These are phyloP conservation scores for Netelia inedita DNA, from an alignment of 2,888 invertebrate genomes.

Conservation along the genomic window DNA sequence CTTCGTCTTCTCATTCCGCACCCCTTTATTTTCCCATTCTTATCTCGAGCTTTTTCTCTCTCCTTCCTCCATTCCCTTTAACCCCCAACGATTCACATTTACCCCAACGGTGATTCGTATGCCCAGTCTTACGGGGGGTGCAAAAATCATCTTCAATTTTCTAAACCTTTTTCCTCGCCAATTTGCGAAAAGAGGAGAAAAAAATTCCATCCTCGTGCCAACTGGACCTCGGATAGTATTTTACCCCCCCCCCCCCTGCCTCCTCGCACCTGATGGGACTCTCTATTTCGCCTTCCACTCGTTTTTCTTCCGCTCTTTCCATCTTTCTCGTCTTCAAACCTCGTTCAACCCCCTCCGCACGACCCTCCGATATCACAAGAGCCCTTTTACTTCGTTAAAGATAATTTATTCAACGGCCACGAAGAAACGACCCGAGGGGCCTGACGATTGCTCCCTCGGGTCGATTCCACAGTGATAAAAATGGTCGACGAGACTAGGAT, in stretches of 20 bases:
- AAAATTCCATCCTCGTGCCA: slow-evolving; percentile 42
- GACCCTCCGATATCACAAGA: slow-evolving; percentile 10
- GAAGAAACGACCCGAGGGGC: slow-evolving; percentile 43
- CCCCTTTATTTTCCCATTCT: neutral
- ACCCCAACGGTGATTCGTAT: neutral
- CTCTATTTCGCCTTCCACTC: neutral
- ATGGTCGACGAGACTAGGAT: slow-evolving; percentile 29
- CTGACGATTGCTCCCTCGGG: slow-evolving; percentile 51
- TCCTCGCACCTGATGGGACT: slow-evolving; percentile 29
- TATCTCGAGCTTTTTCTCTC: neutral
- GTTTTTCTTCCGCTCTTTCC: neutral
- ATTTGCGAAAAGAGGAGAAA: slow-evolving; percentile 48
- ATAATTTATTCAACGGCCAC: slow-evolving; percentile 62
- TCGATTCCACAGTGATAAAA: slow-evolving; percentile 48
- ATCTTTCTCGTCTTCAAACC: slow-evolving; percentile 5
- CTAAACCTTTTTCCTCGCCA: slow-evolving; percentile 15
- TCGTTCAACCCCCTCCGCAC: neutral
- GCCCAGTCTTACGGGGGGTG: neutral
- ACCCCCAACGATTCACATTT: slow-evolving; percentile 7
- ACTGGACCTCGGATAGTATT: slow-evolving; percentile 36
- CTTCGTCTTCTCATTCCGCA: neutral
- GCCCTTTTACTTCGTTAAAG: slow-evolving; percentile 65
- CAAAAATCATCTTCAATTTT: neutral
- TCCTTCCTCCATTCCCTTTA: neutral
- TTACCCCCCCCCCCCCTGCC: neutral